These are phyloP conservation scores for Drosophila ezoana DNA, from an alignment of 2,888 invertebrate genomes.

Conservation along the genomic window DNA sequence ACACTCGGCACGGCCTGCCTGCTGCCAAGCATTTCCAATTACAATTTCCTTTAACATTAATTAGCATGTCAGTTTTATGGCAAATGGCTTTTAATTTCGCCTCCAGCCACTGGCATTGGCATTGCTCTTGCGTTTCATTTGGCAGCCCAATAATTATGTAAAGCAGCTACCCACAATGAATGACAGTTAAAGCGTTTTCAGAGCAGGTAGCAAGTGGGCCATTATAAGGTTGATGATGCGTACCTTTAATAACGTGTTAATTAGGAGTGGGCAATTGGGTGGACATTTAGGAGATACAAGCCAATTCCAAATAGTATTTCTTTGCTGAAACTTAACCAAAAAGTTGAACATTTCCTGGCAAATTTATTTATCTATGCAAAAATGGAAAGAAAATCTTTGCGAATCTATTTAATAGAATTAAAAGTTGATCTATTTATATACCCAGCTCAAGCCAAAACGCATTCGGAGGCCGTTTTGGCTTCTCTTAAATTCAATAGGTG, in stretches of 20 bases:
- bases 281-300: not conserved
- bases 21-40: constrained; percentile 64
- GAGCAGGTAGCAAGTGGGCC: constrained; percentile 1
- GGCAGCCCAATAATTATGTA: constrained; percentile 40
- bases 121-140: constrained; percentile 39
- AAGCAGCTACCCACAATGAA: constrained; percentile 38
- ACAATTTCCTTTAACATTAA: constrained; percentile 75
- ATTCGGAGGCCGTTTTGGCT: not conserved
- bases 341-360: too few relatives aligned
- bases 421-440: not conserved
- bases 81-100: constrained; percentile 67
- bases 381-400: too few relatives aligned
- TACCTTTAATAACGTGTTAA: constrained; percentile 16
- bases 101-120: constrained; percentile 41
- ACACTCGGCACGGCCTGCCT: constrained; percentile 8
- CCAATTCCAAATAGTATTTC: not conserved
- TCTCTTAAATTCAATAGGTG: constrained; percentile 20
- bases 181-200: constrained; percentile 27
- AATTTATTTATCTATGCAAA: too few relatives aligned
- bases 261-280: not conserved
- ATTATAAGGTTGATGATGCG: constrained; percentile 10
- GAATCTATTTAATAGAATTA: not conserved
- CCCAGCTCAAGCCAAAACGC: too few relatives aligned
- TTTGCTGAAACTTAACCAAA: too few relatives aligned
- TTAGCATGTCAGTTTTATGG: constrained; percentile 73